These are phyloP conservation scores for Phasia obesa DNA, from an alignment of 2,888 invertebrate species.

Conservation along the genomic window DNA sequence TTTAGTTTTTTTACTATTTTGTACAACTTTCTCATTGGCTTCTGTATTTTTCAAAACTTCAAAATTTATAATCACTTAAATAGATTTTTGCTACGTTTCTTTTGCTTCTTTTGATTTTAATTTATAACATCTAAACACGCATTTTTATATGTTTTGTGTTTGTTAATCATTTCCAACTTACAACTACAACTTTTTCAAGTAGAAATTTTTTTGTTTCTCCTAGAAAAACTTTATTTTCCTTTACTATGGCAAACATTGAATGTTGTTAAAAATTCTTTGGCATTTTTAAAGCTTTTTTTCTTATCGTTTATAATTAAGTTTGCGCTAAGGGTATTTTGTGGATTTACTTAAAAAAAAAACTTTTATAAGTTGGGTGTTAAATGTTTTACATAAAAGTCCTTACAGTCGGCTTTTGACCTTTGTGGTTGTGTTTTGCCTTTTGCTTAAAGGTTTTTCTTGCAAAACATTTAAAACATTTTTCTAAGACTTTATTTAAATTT, in stretches of 20 bases:
- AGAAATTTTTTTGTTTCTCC: background rate
- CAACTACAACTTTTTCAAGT: slow-evolving; percentile 4
- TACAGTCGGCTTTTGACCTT: slow-evolving; percentile 66
- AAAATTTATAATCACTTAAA: slow-evolving; percentile 41
- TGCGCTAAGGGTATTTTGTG: background rate
- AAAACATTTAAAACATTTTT: no score
- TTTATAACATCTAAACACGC: slow-evolving; percentile 60
- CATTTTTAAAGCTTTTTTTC: slow-evolving; percentile 11
- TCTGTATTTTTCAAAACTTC: background rate
- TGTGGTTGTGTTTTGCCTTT: slow-evolving; percentile 43
- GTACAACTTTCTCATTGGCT: background rate
- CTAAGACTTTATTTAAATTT: no score
- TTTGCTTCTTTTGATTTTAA: slow-evolving; percentile 17
- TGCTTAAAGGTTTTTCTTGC: background rate
- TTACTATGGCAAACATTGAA: background rate
- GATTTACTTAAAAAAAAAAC: background rate
- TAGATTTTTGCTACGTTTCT: slow-evolving; percentile 7
- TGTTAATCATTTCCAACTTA: background rate
- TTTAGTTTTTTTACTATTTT: background rate
- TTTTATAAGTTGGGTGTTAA: background rate
- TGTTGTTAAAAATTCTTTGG: slow-evolving; percentile 1
- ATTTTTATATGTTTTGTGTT: slow-evolving; percentile 21
- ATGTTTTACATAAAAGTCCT: slow-evolving; percentile 18
- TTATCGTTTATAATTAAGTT: background rate
- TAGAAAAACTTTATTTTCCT: background rate